Percentiles rank a stretch among this genome's conserved stretches.
phyloP scores from a whole-genome alignment of 2,113 vertebrate genomes.

The Mus pahari region DNA sequence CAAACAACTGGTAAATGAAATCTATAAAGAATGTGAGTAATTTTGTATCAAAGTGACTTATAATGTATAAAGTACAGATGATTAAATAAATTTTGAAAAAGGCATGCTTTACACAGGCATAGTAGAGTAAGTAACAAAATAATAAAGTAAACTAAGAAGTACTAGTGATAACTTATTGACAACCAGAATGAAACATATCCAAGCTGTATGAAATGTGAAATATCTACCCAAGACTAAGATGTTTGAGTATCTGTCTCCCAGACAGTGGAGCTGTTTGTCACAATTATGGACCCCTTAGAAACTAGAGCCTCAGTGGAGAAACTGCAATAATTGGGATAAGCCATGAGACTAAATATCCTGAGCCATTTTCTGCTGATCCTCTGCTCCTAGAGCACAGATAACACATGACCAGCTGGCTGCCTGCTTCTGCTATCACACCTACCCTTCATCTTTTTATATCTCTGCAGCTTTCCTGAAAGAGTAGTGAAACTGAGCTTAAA shows the following conservation, averaged over 20 bases:
- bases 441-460: background rate
- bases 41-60: background rate
- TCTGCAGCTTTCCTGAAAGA: fast-evolving
- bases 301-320: background rate
- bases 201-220: no score
- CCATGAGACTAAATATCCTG: background rate
- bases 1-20: background rate
- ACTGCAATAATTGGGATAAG: background rate
- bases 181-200: background rate
- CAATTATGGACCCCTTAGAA: background rate
- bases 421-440: background rate
- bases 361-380: background rate
- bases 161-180: no score
- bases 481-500: background rate
- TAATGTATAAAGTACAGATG: background rate
- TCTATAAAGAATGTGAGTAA: background rate
- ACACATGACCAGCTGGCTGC: fast-evolving
- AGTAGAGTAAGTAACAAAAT: background rate
- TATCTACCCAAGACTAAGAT: no score
- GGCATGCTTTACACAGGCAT: background rate
- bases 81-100: background rate
- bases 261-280: background rate
- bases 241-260: background rate
- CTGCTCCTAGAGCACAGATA: background rate
- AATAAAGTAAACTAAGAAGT: background rate